A percentile compares a stretch with the other conserved stretches of the same genome.
Evolutionary conservation across 23 tunicate species (phyloP).

Genomic region (Ascidia mentula): DNA sequence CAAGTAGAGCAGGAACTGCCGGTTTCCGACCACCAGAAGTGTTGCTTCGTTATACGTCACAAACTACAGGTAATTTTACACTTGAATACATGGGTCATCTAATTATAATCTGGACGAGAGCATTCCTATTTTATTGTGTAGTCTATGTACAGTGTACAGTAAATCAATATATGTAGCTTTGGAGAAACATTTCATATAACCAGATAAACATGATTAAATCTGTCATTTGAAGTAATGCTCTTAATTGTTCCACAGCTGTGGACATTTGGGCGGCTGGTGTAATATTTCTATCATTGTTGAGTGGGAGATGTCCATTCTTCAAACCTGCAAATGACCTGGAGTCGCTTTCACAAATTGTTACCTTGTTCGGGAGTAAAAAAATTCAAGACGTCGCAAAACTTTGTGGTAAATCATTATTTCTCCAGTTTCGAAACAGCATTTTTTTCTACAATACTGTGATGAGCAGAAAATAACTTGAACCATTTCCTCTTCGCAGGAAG

Average conservation of each 20-base stretch:
- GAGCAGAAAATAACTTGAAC: background rate
- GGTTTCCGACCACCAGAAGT: conserved; percentile 99
- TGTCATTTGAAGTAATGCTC: background rate
- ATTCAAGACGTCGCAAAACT: conserved; percentile 58
- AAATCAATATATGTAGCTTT: no score
- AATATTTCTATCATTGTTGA: conserved; percentile 69
- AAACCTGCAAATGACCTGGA: conserved; percentile 69
- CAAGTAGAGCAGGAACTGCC: conserved; percentile 89
- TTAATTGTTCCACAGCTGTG: conserved; percentile 53
- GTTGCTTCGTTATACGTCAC: conserved; percentile 58
- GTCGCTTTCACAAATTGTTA: conserved; percentile 66
- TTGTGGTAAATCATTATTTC: conserved; percentile 53
- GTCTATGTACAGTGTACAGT: no score
- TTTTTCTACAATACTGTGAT: no score
- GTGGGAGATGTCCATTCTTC: conserved; percentile 91
- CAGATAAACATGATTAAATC: background rate
- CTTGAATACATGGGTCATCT: no score
- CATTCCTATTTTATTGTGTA: no score
- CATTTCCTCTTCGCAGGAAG: conserved; percentile 34
- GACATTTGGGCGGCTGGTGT: conserved; percentile 99
- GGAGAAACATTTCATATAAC: no score
- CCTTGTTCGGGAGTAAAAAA: conserved; percentile 69
- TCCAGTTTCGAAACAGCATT: no score
- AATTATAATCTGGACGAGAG: no score
- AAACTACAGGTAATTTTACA: conserved; percentile 67